Evolutionary conservation across 2,888 invertebrate genomes (phyloP).

Genomic region (Terebella lapidaria): DNA sequence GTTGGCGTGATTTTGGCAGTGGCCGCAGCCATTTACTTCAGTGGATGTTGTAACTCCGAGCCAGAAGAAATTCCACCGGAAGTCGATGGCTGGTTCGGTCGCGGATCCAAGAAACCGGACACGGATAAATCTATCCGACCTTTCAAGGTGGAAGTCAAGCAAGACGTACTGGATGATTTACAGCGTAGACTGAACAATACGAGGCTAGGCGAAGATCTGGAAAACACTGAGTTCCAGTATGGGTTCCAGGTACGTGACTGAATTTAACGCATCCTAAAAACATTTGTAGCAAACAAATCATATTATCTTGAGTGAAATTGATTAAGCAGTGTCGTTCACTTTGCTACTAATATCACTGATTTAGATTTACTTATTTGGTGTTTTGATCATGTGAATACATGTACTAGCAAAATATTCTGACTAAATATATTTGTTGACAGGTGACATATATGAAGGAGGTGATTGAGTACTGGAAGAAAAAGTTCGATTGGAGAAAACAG

Average conservation of each 20-base stretch:
- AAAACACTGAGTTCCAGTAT: background rate
- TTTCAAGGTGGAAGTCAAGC: background rate
- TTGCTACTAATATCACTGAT: no score
- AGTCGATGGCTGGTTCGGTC: background rate
- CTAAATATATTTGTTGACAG: background rate
- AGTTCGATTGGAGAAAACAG: constrained; percentile 68
- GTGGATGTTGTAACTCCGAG: no score
- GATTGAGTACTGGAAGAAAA: constrained; percentile 67
- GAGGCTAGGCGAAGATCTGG: background rate
- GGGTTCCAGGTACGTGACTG: background rate
- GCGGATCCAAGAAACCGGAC: background rate
- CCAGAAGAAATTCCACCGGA: background rate
- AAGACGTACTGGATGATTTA: background rate
- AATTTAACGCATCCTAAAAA: background rate
- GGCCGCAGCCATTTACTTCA: no score
- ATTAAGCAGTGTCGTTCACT: no score
- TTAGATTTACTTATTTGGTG: no score
- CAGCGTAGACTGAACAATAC: background rate
- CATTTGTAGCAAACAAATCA: background rate
- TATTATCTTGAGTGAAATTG: background rate
- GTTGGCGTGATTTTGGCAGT: no score
- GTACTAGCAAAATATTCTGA: background rate
- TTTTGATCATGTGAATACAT: background rate
- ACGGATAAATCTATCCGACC: background rate
- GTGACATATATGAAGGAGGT: constrained; percentile 9